Evolutionary conservation across 2,797 vertebrate species (phyloP).

Genomic region (Ceyx erithaca): DNA sequence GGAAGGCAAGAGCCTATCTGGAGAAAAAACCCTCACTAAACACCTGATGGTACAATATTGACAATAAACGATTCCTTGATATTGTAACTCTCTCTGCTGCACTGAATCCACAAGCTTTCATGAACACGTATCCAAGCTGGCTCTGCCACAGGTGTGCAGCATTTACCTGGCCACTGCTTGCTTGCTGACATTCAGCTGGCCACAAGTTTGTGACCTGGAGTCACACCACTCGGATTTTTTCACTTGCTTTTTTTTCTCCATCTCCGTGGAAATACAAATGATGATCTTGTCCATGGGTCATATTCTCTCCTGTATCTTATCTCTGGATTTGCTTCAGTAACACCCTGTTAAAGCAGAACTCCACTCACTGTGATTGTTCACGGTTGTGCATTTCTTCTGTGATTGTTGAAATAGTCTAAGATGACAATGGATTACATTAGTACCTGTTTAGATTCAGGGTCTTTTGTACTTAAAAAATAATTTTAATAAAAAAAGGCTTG

Average conservation of each 20-base stretch:
- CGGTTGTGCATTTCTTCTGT: not conserved
- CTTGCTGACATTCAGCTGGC: not conserved
- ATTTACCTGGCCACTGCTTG: not conserved
- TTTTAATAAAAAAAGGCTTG: not conserved
- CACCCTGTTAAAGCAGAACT: not conserved
- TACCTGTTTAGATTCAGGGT: not conserved
- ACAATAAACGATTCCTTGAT: not conserved
- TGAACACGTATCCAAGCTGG: not conserved
- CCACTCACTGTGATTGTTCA: not conserved
- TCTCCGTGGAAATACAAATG: not conserved
- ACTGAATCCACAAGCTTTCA: not conserved
- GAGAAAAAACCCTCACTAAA: not conserved
- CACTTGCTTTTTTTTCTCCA: not conserved
- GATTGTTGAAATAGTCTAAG: not conserved
- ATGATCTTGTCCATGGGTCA: not conserved
- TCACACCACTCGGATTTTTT: not conserved
- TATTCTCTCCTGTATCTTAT: not conserved
- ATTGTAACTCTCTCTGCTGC: not conserved
- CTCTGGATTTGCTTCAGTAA: not conserved
- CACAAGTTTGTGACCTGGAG: not conserved
- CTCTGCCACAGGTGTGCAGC: not conserved
- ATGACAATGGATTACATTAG: not conserved
- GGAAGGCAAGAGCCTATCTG: not conserved
- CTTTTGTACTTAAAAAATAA: not conserved
- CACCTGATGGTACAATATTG: slow-evolving; percentile 16